A percentile compares a stretch with the other conserved stretches of the same genome.
phyloP scores from a whole-genome alignment of 1,140 invertebrate species.

The Formica selysi region DNA sequence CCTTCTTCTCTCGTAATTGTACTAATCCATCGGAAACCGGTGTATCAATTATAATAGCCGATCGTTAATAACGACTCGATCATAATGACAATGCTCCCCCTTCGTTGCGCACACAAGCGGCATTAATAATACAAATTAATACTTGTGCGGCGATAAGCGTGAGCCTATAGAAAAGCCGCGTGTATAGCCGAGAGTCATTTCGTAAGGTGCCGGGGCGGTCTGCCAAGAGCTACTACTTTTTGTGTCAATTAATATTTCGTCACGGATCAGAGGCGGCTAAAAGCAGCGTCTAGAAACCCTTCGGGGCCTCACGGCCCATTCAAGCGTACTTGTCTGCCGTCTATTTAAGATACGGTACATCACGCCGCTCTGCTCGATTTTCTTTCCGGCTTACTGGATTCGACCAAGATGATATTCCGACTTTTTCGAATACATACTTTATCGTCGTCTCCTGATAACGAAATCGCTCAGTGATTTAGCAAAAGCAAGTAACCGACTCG shows the following conservation, averaged over 20 bases:
- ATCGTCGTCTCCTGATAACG: constrained; percentile 1
- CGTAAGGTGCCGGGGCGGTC: constrained; percentile 66
- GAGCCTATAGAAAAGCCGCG: constrained; percentile 39
- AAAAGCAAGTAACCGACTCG: constrained; percentile 12
- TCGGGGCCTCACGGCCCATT: constrained; percentile 55
- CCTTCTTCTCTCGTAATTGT: not conserved
- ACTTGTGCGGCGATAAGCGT: constrained; percentile 18
- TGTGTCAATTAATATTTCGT: constrained; percentile 83
- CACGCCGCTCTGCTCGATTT: constrained; percentile 43
- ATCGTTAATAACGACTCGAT: constrained; percentile 58
- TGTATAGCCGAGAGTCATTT: constrained; percentile 63
- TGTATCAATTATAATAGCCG: constrained; percentile 67
- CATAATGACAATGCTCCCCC: constrained; percentile 62
- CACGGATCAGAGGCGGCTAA: constrained; percentile 75
- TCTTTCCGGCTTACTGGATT: constrained; percentile 40
- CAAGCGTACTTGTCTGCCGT: constrained; percentile 39
- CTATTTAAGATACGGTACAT: constrained; percentile 63
- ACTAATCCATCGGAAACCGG: not conserved
- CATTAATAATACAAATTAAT: constrained; percentile 70
- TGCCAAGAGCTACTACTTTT: constrained; percentile 75
- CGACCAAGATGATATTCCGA: constrained; percentile 34
- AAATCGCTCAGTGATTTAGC: constrained; percentile 2
- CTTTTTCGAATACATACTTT: constrained; percentile 25
- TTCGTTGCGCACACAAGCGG: constrained; percentile 43
- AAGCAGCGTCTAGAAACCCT: constrained; percentile 67